Percentiles rank a stretch among this genome's conserved stretches.
phyloP scores from a whole-genome alignment of 2,797 vertebrate species.

The Tauraco hartlaubi region DNA sequence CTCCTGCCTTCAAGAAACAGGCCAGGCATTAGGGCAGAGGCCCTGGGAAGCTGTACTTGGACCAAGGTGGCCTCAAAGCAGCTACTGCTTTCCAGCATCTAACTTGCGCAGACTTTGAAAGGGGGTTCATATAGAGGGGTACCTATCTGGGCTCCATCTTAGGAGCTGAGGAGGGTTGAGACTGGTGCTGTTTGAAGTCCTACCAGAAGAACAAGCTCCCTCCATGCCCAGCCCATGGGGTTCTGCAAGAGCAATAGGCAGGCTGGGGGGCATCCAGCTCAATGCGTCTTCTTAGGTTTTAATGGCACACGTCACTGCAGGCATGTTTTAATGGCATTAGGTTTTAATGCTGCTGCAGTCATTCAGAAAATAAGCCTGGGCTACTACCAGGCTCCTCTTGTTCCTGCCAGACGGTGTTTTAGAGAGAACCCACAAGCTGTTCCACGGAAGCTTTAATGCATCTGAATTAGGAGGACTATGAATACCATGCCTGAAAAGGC shows the following conservation, averaged over 20 bases:
- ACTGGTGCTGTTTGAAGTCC: not conserved
- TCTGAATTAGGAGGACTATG: slow-evolving; percentile 48
- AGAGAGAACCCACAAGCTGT: slow-evolving; percentile 53
- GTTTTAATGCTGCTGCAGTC: slow-evolving; percentile 39
- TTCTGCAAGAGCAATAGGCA: not conserved
- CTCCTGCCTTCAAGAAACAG: not conserved
- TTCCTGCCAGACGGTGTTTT: slow-evolving; percentile 45
- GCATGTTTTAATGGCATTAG: slow-evolving; percentile 65
- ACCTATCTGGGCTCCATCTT: not conserved
- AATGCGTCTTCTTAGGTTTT: not conserved
- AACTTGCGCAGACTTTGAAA: not conserved
- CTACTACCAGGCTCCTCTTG: slow-evolving; percentile 19
- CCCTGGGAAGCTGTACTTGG: not conserved
- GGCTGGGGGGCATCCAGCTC: not conserved
- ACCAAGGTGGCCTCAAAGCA: accelerated
- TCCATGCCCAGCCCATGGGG: not conserved
- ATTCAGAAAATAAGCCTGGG: slow-evolving; percentile 63
- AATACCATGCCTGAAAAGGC: not conserved
- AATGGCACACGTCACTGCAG: slow-evolving; percentile 18
- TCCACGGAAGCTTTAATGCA: slow-evolving; percentile 41
- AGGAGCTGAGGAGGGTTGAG: accelerated
- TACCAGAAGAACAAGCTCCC: not conserved
- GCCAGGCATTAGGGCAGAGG: not conserved
- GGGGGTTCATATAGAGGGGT: not conserved
- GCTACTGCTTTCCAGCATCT: not conserved